A percentile compares a stretch with the other conserved stretches of the same genome.
Conservation (phyloP, 2,113 vertebrate genomes). For the Chunga burmeisteri region DNA sequence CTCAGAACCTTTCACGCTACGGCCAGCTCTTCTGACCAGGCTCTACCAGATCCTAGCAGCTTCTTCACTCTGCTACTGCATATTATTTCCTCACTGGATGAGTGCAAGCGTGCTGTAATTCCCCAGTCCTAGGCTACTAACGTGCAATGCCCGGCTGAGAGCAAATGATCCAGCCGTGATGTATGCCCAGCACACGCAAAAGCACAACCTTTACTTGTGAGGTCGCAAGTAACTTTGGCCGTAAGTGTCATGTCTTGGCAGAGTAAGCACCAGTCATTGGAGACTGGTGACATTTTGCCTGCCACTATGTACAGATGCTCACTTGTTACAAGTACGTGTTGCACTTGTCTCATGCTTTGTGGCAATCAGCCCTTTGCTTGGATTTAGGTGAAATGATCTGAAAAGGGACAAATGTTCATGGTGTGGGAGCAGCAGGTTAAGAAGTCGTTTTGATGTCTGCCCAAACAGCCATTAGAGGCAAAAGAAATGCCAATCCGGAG, state of each 20-base stretch:
- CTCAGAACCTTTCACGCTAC: not conserved
- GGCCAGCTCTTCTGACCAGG: not conserved
- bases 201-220: not conserved
- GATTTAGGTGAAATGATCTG: slow-evolving; percentile 52
- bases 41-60: not conserved
- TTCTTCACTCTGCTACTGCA: not conserved
- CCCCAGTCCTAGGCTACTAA: not conserved
- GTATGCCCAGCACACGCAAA: not conserved
- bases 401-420: slow-evolving; percentile 9
- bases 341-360: slow-evolving; percentile 18
- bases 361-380: slow-evolving; percentile 39
- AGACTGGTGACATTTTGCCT: slow-evolving; percentile 23
- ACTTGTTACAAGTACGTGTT: not conserved
- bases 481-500: not conserved
- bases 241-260: not conserved
- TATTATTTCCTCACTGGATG: not conserved
- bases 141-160: not conserved
- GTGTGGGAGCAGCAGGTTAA: not conserved
- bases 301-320: not conserved
- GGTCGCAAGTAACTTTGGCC: not conserved
- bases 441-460: not conserved
- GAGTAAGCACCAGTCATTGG: not conserved
- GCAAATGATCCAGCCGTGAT: not conserved
- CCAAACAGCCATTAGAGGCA: not conserved
- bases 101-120: not conserved